phyloP scores from a whole-genome alignment of 2,888 invertebrate genomes.

The Microplitis manilae region DNA sequence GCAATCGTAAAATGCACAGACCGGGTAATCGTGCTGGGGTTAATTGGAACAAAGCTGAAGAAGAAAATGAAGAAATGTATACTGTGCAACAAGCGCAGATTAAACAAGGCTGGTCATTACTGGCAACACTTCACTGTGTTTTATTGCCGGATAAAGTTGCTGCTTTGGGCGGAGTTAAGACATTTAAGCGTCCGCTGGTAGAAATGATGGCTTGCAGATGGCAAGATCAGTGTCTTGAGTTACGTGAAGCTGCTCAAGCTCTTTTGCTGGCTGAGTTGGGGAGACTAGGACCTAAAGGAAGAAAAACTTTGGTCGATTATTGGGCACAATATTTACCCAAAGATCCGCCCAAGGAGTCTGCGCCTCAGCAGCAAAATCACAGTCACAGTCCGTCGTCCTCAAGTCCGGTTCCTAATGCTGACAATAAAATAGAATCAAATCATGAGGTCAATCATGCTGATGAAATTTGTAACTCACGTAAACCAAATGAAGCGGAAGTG shows the following conservation, averaged over 20 bases:
- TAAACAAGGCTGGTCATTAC: constrained; percentile 96
- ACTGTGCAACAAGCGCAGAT: constrained; percentile 93
- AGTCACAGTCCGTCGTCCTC: constrained; percentile 70
- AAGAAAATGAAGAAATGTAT: constrained; percentile 87
- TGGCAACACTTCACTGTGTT: constrained; percentile 97
- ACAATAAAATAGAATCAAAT: constrained; percentile 75
- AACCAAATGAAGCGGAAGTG: constrained; percentile 87
- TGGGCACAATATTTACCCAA: constrained; percentile 97
- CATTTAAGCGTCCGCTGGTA: constrained; percentile 95
- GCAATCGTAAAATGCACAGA: constrained; percentile 83
- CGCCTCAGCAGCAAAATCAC: constrained; percentile 75
- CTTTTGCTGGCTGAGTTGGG: constrained; percentile 93
- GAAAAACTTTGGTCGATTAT: constrained; percentile 92
- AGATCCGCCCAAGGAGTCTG: constrained; percentile 86
- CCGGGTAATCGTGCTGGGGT: constrained; percentile 78
- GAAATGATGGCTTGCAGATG: constrained; percentile 98
- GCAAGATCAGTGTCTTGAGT: constrained; percentile 99
- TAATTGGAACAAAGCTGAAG: constrained; percentile 82
- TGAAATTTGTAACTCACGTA: constrained; percentile 76
- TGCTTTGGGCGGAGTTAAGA: constrained; percentile 78
- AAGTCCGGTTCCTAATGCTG: constrained; percentile 64
- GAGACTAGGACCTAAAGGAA: constrained; percentile 89
- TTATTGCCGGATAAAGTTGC: constrained; percentile 94
- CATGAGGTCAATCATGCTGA: constrained; percentile 88
- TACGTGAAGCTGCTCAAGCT: constrained; percentile 97